Percentiles rank a stretch among this genome's conserved stretches.
These are phyloP conservation scores for Dione juno DNA, from an alignment of 2,888 invertebrate genomes.

Conservation along the genomic window DNA sequence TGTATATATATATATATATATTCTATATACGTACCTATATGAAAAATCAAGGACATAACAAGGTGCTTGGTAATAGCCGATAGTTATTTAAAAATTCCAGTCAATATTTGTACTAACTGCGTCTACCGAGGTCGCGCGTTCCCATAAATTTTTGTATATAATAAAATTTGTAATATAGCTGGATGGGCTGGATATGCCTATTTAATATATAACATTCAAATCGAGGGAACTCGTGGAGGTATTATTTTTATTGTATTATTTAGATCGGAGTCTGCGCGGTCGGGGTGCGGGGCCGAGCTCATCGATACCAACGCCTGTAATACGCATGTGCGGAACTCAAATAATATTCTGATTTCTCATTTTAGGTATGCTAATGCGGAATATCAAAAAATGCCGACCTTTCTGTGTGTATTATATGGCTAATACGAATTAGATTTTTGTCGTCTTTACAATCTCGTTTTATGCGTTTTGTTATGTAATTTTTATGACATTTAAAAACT, in stretches of 20 bases:
- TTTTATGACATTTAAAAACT: background rate
- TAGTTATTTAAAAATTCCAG: conserved; percentile 25
- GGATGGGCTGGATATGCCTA: conserved; percentile 46
- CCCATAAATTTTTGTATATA: conserved; percentile 36
- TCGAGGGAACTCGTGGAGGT: conserved; percentile 60
- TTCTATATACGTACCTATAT: too few relatives aligned
- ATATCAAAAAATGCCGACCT: conserved; percentile 63
- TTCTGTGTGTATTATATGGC: conserved; percentile 9
- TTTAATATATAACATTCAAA: conserved; percentile 64
- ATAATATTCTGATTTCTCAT: conserved; percentile 77
- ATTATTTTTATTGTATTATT: conserved; percentile 80
- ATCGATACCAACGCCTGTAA: conserved; percentile 64
- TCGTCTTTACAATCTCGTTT: background rate
- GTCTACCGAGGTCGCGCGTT: conserved; percentile 31
- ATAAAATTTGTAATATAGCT: conserved; percentile 30
- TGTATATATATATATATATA: too few relatives aligned
- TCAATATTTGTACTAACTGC: conserved; percentile 30
- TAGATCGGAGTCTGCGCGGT: conserved; percentile 72
- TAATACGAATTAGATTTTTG: conserved; percentile 7
- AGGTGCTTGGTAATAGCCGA: conserved; percentile 15
- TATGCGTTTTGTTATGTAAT: background rate
- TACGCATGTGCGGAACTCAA: conserved; percentile 78
- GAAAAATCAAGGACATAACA: conserved; percentile 8
- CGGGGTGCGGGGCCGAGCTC: conserved; percentile 54
- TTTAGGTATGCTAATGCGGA: conserved; percentile 76